Evolutionary conservation across 2,888 invertebrate species (phyloP), one percentile per base, ranked within the genome.

Genomic region (Limnephilus lunatus): DNA sequence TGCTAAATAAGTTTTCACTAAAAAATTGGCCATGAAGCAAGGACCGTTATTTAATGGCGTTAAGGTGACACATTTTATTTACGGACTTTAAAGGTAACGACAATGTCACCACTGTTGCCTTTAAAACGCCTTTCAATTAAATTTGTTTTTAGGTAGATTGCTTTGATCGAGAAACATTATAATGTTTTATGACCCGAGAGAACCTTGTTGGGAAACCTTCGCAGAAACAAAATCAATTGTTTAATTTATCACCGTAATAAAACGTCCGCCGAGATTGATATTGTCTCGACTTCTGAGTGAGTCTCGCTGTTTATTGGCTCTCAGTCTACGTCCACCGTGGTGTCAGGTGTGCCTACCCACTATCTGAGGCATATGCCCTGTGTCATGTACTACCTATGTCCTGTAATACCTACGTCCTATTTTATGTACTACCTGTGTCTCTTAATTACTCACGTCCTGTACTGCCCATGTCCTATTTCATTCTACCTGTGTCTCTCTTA

Each of bases 181-280:
- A 25, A n/a, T 68, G 68, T n/a, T n/a, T 68, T 68, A 68, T 9
- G 25, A n/a, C 68, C 44, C 14, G 86, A 15, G 39, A 15, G 44
- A 12, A 1, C 44, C 48, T 44, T 48, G 25, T 86, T 44, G 44
- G 30, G 44, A 48, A 86, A 86, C 86, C 86, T 44, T 48, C 48
- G 30, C n/a, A 11, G 39, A 35, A 44, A 86, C n/a, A n/a, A 82
- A 82, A 44, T 44, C 39, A 86, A 48, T 48, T 35, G 44, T 44
- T 44, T 4, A 44, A 39, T 86, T 86, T 86, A 86, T 86, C 39
- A 30, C 86, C 25, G 44, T n/a, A 30, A 48, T 86, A 86, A 86
- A 86, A 44, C 30, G 25, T 39, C 39, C 35, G 48, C 30, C n/a
- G 39, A n/a, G 86, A 86, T 86, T 86, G 25, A 83, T 86, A 86